Evolutionary conservation across 2,888 invertebrate species (phyloP), one percentile per base, ranked within the genome.

Genomic region (Hylaea fasciaria): DNA sequence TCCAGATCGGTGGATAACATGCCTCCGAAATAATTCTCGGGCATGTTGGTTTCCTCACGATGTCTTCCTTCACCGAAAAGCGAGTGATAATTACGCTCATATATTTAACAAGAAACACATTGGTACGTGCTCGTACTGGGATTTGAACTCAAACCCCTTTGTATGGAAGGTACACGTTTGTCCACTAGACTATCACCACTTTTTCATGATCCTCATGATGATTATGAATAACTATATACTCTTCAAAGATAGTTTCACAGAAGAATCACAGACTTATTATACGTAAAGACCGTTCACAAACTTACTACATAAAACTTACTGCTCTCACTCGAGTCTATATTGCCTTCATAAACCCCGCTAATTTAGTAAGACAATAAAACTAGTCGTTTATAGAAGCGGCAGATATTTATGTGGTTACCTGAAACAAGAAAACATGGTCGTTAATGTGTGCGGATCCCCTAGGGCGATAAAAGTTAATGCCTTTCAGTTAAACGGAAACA

Each of bases 391-490:
- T 55, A 40, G 58, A 64, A 61, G 60, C 57, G 40, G 58, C 48
- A 63, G 59, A 58, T 60, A 61, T 69, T 62, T 62, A 56, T 62
- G 61, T 52, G 62, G 55, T 76, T 86, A 86, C 86, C 86, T 86
- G 85, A 53, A 85, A 86, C 83, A 85, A 56, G 56, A 62, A 62
- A 85, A 86, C 80, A 82, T 72, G 78, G 72, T 80, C 83, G 81
- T 86, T 85, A 85, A 76, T 60, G 76, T 71, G 67, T 49, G 66
- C 58, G 65, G 65, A 54, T 65, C 62, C 65, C 47, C 61, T 53
- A 43, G 35, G 53, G 56, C 57, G 56, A 61, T 66, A 60, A 68
- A 68, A 66, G 51, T 65, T 65, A 64, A 64, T 70, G 65, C 65
- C 62, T 41, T 22, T 51, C 17, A 58, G 50, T 57, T 57, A 62